Evolutionary conservation across 2,113 vertebrate genomes (phyloP), one percentile per base, ranked within the genome.

Genomic region (Conger conger): DNA sequence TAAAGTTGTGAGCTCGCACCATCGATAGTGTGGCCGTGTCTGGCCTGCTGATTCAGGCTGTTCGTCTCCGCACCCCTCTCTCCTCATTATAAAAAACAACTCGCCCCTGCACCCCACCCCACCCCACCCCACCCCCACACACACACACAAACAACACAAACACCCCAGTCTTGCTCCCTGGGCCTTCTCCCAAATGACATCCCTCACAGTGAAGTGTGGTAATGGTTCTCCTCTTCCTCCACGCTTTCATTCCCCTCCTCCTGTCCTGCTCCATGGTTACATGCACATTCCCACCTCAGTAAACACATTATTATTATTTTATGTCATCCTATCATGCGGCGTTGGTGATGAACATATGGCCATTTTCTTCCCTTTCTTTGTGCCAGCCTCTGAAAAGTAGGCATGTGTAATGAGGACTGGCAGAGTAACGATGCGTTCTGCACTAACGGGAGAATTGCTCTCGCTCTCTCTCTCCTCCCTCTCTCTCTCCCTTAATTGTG

Each of bases 401-500:
- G 6, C 20, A 27, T 40, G 36, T 81, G 35, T 68, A 82, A 82
- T 82, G 81, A 82, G 81, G 35, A 15, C 23, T 0, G 63, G 54
- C 35, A 23, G 37, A 63, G 63, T 76, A 38, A 16, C 18, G 77
- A 9, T 11, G 13, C 35, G 76, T 82, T 77, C 84, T 38, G 23
- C 35, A 35, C 8, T 15, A 40, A 63, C 18, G 5, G 33, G 23
- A 27, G 57, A 27, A 37, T 33, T 1, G 20, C 57, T 9, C 17
- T 68, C 81, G n/a, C 57, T 73, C 27, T 36, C 20, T 63, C 17
- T 68, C 81, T 40, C 57, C 50, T 16, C 35, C 20, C 27, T 80
- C n/a, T n/a, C 17, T 68, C 81, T 40, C 57, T 73, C 27, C 35
- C 20, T 63, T 80, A 85, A 85, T 85, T 80, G 38, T 33, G 76